These are phyloP conservation scores for Spodoptera exigua DNA, from an alignment of 2,888 invertebrate genomes.

Conservation along the genomic window DNA sequence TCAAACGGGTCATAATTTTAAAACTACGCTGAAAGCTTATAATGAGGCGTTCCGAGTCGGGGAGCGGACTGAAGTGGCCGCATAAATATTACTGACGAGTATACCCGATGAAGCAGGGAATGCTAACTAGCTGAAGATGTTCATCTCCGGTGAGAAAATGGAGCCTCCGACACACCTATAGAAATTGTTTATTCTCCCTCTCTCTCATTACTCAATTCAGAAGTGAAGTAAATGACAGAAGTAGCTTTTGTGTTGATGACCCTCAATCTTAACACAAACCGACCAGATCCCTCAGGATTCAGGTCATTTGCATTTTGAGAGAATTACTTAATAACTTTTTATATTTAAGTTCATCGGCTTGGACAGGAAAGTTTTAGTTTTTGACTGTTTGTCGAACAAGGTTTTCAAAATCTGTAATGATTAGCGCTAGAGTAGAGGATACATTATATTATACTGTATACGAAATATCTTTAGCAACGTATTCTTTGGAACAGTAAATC, in stretches of 20 bases:
- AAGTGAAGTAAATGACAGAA: no score
- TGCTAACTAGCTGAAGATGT: conserved; percentile 67
- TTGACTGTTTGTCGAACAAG: conserved; percentile 30
- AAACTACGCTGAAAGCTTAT: conserved; percentile 76
- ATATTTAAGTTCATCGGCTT: conserved; percentile 73
- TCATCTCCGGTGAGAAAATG: conserved; percentile 50
- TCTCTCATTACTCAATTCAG: no score
- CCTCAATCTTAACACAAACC: conserved; percentile 33
- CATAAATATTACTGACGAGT: conserved; percentile 74
- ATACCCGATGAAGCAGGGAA: conserved; percentile 68
- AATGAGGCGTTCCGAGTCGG: conserved; percentile 73
- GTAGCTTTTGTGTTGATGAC: no score
- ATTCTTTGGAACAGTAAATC: conserved; percentile 63
- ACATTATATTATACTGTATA: conserved; percentile 32
- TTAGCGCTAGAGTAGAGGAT: background rate
- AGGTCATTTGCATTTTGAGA: conserved; percentile 77
- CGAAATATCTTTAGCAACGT: conserved; percentile 34
- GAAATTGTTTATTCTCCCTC: no score
- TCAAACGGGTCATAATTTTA: conserved; percentile 72
- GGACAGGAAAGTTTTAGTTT: conserved; percentile 61
- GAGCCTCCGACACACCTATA: conserved; percentile 17
- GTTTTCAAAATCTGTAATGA: conserved; percentile 14
- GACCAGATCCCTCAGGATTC: conserved; percentile 58
- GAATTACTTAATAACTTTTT: conserved; percentile 77
- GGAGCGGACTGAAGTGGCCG: conserved; percentile 68